Evolutionary conservation across 2,113 vertebrate genomes (phyloP).

Genomic region (Cygnus atratus): DNA sequence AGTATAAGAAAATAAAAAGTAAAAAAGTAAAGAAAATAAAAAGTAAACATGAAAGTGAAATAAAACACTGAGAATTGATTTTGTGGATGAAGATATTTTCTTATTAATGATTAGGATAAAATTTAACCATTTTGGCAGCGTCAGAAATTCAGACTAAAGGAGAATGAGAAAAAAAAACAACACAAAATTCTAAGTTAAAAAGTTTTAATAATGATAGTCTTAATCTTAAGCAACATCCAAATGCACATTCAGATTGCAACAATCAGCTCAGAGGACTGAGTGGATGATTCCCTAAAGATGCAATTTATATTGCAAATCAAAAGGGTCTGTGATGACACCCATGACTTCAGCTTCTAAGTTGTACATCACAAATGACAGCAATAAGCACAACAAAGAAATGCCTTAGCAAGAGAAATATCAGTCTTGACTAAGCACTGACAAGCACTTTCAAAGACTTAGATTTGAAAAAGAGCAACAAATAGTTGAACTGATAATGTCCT

Average conservation of each 20-base stretch:
- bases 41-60: too few relatives aligned
- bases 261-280: background rate
- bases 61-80: background rate
- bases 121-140: background rate
- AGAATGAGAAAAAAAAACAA: background rate
- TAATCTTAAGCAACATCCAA: background rate
- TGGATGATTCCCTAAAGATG: background rate
- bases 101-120: background rate
- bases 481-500: slow-evolving; percentile 26
- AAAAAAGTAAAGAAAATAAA: too few relatives aligned
- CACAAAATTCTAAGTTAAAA: background rate
- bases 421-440: slow-evolving; percentile 47
- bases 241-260: background rate
- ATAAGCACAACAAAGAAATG: background rate
- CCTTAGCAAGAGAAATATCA: slow-evolving; percentile 39
- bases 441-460: slow-evolving; percentile 49
- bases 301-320: background rate
- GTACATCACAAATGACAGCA: background rate
- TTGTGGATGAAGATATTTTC: background rate
- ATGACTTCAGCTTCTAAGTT: background rate
- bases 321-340: background rate
- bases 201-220: background rate
- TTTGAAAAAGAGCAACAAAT: slow-evolving; percentile 38
- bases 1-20: too few relatives aligned
- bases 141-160: background rate